Conservation (phyloP, 2,113 vertebrate species). For the Peromyscus polionotus region DNA sequence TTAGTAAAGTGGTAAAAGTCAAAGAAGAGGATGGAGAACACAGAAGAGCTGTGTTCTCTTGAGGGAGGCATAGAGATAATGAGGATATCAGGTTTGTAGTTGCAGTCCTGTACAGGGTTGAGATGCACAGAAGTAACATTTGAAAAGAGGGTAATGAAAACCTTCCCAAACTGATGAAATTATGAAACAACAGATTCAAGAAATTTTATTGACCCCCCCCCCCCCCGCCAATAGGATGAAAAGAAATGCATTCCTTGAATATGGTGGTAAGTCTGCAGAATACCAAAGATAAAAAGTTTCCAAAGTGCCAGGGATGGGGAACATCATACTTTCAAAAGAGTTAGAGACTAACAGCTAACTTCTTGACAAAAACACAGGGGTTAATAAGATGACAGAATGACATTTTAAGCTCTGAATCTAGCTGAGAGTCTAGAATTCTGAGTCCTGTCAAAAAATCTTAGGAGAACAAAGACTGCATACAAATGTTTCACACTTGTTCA, state of each 20-base stretch:
- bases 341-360: neutral
- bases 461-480: constrained; percentile 27
- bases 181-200: constrained; percentile 7
- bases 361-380: neutral
- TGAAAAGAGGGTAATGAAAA: neutral
- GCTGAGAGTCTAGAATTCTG: neutral
- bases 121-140: neutral
- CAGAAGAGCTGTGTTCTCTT: neutral
- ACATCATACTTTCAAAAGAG: constrained; percentile 1
- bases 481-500: neutral
- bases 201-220: neutral
- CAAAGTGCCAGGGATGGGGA: neutral
- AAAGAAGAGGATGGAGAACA: neutral
- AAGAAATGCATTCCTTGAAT: neutral
- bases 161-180: neutral
- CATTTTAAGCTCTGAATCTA: neutral
- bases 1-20: constrained; percentile 14
- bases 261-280: neutral
- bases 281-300: constrained; percentile 1
- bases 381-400: neutral
- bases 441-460: neutral
- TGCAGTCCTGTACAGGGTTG: neutral
- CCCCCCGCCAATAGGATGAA: neutral
- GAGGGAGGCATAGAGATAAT: neutral
- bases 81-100: neutral